Evolutionary conservation across 2,888 invertebrate genomes (phyloP), one percentile per base, ranked within the genome.

Genomic region (Lingula anatina): DNA sequence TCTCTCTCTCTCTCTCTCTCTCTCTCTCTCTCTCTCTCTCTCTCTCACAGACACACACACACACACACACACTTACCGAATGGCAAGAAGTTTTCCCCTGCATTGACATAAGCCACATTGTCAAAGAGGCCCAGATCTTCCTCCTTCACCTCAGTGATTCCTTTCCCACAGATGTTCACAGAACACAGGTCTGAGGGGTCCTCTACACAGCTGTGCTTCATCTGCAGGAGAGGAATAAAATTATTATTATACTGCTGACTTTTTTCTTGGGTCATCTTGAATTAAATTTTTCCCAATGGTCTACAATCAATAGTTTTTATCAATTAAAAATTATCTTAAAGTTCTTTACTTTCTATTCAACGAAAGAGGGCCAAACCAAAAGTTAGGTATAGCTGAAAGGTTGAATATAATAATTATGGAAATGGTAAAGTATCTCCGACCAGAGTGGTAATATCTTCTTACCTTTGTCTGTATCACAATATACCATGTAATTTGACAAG

Each of bases 101-200:
- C 76, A 57, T 73, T 75, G 35, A 75, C 64, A 52, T 72, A 71
- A 24, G 69, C 69, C 5, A 76, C 72, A 65, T 72, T 75, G 53
- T 74, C 73, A 59, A 76, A 76, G n/a, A 75, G 58, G 4, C 55
- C 53, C 25, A 76, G 61, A 52, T 76, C 76, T 46, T 74, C 74
- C 47, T 70, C 69, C 47, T 70, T 69, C 12, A 65, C 66, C 21
- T 72, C 73, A n/a, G 55, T 59, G 27, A 75, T 59, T 23, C 64
- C 68, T 49, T 69, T 60, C 9, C 70, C 70, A 44, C 64, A 53
- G 41, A 76, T 69, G 50, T 75, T 74, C 4, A 75, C 61, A 18
- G 70, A 70, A 46, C 73, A 75, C 25, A 76, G 54, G 47, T 75
- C 73, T 2, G 66, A 51, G 1, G 76, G 76, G 53, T 76, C 75